A percentile compares a stretch with the other conserved stretches of the same genome.
These are phyloP conservation scores for Procavia capensis DNA, from an alignment of 2,113 vertebrate species.

Conservation along the genomic window DNA sequence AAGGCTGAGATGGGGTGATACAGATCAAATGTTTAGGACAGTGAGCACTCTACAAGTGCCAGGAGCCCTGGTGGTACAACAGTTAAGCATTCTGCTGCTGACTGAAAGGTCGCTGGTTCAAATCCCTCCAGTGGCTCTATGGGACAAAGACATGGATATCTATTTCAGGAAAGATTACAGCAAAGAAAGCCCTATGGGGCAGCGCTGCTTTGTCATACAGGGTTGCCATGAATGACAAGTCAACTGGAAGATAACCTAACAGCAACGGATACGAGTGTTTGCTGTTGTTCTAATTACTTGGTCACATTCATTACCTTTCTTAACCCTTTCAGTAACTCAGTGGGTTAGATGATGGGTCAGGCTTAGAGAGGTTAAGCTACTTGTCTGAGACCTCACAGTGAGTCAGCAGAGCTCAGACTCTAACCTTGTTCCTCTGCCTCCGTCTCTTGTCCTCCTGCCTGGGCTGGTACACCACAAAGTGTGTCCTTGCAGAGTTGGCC, in stretches of 20 bases:
- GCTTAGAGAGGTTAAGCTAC: background rate
- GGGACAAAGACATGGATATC: background rate
- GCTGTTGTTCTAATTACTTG: background rate
- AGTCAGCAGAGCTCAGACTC: background rate
- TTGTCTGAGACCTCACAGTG: background rate
- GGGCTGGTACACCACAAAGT: background rate
- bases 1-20: background rate
- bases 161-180: background rate
- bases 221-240: background rate
- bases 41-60: background rate
- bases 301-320: background rate
- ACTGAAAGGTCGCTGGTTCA: background rate
- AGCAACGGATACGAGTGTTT: no score
- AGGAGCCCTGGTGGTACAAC: background rate
- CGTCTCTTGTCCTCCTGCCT: background rate
- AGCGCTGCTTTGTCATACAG: background rate
- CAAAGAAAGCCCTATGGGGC: background rate
- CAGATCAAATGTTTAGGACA: background rate
- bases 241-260: background rate
- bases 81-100: background rate
- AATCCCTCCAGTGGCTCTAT: background rate
- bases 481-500: background rate
- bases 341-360: background rate
- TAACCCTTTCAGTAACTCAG: background rate
- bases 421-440: background rate